phyloP scores from a whole-genome alignment of 2,113 vertebrate species.

The Oostethus manadensis region DNA sequence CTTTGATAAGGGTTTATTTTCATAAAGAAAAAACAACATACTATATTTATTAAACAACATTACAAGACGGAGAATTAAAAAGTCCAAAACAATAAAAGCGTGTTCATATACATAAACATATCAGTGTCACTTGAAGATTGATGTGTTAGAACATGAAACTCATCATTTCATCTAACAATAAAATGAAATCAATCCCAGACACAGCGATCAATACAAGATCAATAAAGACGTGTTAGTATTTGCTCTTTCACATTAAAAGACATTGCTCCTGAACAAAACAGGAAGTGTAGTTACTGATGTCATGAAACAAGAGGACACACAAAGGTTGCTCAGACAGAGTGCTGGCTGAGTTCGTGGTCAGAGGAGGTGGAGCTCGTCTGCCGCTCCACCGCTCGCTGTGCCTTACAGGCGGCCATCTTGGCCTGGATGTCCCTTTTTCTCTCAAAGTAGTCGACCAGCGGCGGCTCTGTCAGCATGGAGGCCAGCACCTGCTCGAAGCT shows the following conservation, averaged over 20 bases:
- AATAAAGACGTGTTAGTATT: no score
- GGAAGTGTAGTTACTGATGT: neutral
- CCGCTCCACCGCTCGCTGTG: constrained; percentile 82
- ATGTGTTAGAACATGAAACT: neutral
- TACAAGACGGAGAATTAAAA: neutral
- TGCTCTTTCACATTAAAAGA: constrained; percentile 16
- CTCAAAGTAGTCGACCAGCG: constrained; percentile 93
- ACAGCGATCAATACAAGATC: neutral
- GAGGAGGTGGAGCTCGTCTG: constrained; percentile 83
- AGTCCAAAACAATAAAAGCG: neutral
- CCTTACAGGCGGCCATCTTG: constrained; percentile 77
- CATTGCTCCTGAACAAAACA: neutral
- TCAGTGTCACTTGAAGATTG: neutral
- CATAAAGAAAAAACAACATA: no score
- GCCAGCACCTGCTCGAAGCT: constrained; percentile 96
- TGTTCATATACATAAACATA: neutral
- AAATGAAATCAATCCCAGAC: no score
- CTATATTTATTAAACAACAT: neutral
- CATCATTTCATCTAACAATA: neutral
- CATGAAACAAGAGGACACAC: neutral
- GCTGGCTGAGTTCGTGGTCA: constrained; percentile 79
- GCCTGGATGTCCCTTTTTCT: constrained; percentile 78
- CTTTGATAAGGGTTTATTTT: no score
- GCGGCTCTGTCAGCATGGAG: constrained; percentile 88
- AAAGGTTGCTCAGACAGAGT: constrained; percentile 67